Conservation (phyloP, 2,888 invertebrate species). For the Chrysolina americana region DNA sequence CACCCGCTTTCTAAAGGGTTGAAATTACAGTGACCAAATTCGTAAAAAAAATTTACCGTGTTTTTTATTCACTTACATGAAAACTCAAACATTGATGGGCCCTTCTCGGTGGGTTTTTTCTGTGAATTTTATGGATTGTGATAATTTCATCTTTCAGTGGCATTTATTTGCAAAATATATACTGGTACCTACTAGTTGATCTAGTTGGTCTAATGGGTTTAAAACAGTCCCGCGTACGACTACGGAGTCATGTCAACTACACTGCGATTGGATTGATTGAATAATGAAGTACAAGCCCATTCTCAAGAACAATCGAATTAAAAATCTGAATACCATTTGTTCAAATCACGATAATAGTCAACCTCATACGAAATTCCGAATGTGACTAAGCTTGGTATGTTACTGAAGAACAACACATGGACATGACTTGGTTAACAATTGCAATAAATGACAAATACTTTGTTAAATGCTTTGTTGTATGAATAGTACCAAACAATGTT, state of each 20-base stretch:
- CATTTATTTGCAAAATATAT: too few relatives aligned
- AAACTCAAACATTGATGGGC: too few relatives aligned
- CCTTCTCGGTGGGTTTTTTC: too few relatives aligned
- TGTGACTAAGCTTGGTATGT: slow-evolving; percentile 44
- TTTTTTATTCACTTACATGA: too few relatives aligned
- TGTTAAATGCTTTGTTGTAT: slow-evolving; percentile 17
- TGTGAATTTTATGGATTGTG: too few relatives aligned
- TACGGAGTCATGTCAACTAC: background rate
- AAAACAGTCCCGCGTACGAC: background rate
- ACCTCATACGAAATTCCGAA: slow-evolving; percentile 35
- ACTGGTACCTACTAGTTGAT: too few relatives aligned
- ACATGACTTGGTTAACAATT: slow-evolving; percentile 41
- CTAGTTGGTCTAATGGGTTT: too few relatives aligned
- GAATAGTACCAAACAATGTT: background rate
- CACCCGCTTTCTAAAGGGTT: too few relatives aligned
- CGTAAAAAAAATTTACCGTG: too few relatives aligned
- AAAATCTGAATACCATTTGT: slow-evolving; percentile 26
- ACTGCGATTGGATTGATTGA: background rate
- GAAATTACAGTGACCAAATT: too few relatives aligned
- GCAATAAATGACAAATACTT: slow-evolving; percentile 40
- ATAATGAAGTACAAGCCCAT: background rate
- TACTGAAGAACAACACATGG: slow-evolving; percentile 36
- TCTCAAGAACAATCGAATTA: slow-evolving; percentile 17
- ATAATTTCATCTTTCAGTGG: too few relatives aligned
- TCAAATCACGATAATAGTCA: slow-evolving; percentile 29